phyloP scores from a whole-genome alignment of 2,113 vertebrate species.

The Dolichallabes microphthalmus region DNA sequence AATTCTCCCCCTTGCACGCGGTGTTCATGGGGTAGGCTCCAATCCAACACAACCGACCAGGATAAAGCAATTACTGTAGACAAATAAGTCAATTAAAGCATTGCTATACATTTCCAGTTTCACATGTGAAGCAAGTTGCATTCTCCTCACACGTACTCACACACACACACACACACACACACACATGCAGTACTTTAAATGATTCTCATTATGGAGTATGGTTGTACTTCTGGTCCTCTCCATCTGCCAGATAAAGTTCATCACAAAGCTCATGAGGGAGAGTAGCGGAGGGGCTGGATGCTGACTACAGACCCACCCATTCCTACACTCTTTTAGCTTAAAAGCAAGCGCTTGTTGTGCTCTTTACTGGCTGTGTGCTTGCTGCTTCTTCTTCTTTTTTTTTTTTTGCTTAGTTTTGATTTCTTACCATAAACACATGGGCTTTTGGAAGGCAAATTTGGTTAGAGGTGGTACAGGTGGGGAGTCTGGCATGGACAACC shows the following conservation, averaged over 20 bases:
- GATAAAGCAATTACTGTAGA: background rate
- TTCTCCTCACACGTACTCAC: background rate
- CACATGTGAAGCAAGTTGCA: background rate
- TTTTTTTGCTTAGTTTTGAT: conserved; percentile 42
- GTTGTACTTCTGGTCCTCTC: conserved; percentile 44
- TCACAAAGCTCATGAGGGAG: conserved; percentile 11
- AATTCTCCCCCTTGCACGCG: background rate
- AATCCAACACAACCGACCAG: background rate
- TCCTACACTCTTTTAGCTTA: conserved; percentile 44
- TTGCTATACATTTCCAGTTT: background rate
- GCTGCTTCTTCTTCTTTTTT: conserved; percentile 10
- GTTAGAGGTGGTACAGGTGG: conserved; percentile 42
- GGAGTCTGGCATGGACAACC: conserved; percentile 34
- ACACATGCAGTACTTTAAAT: background rate
- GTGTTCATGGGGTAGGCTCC: background rate
- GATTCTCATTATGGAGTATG: background rate
- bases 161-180: background rate
- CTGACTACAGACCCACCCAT: background rate
- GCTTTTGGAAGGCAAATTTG: conserved; percentile 37
- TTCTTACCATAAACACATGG: conserved; percentile 21
- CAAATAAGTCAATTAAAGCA: background rate
- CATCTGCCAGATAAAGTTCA: conserved; percentile 56
- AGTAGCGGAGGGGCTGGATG: conserved; percentile 11
- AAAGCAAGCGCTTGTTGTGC: conserved; percentile 46
- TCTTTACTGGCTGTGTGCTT: background rate